Evolutionary conservation across 2,113 vertebrate genomes (phyloP).

Genomic region (Entelurus aequoreus): DNA sequence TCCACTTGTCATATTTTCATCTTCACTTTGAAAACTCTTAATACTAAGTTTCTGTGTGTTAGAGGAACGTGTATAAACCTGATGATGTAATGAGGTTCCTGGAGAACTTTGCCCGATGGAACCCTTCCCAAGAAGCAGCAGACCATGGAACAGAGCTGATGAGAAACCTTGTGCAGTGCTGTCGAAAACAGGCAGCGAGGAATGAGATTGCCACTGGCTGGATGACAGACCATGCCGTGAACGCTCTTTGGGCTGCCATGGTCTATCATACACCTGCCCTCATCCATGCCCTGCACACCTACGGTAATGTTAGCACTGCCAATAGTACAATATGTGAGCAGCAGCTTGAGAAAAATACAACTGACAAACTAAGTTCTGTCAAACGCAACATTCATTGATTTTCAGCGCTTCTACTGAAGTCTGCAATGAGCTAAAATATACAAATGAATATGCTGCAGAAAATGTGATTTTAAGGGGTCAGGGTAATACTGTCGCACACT

Average conservation of each 20-base stretch:
- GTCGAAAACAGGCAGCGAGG: constrained; percentile 85
- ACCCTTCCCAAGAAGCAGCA: constrained; percentile 79
- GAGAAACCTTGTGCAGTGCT: constrained; percentile 81
- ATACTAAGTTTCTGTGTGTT: constrained; percentile 4
- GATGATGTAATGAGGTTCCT: constrained; percentile 79
- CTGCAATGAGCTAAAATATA: too few species aligned
- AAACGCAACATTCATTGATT: too few species aligned
- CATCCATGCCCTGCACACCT: constrained; percentile 80
- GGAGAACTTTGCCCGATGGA: constrained; percentile 85
- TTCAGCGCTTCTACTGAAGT: too few species aligned
- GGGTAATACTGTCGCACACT: not conserved
- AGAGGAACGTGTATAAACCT: constrained; percentile 69
- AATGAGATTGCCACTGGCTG: constrained; percentile 84
- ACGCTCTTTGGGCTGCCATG: constrained; percentile 93
- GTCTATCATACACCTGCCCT: constrained; percentile 91
- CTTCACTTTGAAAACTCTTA: not conserved
- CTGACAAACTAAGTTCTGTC: too few species aligned
- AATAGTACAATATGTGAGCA: too few species aligned
- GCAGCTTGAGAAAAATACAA: not conserved
- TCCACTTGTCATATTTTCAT: not conserved
- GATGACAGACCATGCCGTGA: constrained; percentile 92
- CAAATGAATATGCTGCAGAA: too few species aligned
- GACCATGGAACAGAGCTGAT: constrained; percentile 83
- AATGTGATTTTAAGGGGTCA: too few species aligned
- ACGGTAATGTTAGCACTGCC: constrained; percentile 72